These are phyloP conservation scores for Kradibia gibbosae DNA, from an alignment of 1,140 invertebrate genomes.

Conservation along the genomic window DNA sequence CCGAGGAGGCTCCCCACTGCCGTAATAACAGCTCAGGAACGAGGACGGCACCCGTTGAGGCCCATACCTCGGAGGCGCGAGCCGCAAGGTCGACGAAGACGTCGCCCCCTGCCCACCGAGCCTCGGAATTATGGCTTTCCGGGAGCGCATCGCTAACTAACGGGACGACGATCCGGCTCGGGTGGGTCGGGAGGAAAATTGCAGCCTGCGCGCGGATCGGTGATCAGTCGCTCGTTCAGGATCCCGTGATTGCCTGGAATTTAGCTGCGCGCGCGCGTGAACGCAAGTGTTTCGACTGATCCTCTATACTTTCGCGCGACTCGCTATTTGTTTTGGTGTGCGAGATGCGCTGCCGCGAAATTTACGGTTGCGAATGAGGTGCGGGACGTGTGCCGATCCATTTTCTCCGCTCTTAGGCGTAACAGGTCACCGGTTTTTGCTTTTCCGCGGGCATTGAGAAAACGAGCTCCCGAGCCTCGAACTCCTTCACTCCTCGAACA, in stretches of 20 bases:
- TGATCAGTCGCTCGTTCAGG: background rate
- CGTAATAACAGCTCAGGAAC: background rate
- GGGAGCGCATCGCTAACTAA: slow-evolving; percentile 30
- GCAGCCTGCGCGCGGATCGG: slow-evolving; percentile 17
- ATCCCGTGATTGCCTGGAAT: slow-evolving; percentile 37
- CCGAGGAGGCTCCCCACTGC: background rate
- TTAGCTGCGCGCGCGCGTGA: background rate
- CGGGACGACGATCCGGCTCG: slow-evolving; percentile 11
- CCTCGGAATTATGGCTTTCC: slow-evolving; percentile 42
- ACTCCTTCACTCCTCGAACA: background rate
- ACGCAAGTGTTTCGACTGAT: background rate
- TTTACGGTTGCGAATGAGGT: no score
- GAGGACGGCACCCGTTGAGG: background rate
- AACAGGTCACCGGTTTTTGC: background rate
- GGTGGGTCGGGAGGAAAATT: background rate
- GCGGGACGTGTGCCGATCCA: background rate
- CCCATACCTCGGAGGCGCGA: slow-evolving; percentile 41
- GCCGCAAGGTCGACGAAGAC: slow-evolving; percentile 38
- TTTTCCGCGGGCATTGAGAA: background rate
- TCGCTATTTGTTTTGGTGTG: background rate
- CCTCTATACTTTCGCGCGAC: background rate
- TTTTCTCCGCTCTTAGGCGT: background rate
- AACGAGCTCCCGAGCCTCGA: background rate
- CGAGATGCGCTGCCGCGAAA: background rate
- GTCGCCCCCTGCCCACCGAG: background rate